Base-by-base conservation (phyloP, 2,888 invertebrate species). In the Blera fallax region DNA sequence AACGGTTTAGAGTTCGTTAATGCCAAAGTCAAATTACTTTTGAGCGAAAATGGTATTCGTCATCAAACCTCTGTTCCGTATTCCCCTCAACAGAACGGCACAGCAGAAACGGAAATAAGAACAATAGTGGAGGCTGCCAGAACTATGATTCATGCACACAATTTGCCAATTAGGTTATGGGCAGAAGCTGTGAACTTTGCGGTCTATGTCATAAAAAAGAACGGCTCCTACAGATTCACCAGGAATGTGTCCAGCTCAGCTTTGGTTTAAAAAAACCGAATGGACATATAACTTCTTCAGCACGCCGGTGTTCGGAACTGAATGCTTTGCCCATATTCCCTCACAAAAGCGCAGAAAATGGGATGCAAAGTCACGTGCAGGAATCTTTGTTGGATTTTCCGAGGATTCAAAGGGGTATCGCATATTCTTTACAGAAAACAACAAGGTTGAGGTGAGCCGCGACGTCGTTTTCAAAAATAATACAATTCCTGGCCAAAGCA, bases 331-430 rank as follows among this genome's bases (percentile, higher is more conserved):
- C 4, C 4, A 24, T 24, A 24, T 24, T 24, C 24, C 24, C 24
- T 24, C 24, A 24, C 24, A 24, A 4, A 24, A 24, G 4, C 24
- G 24, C 2, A 2, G 37, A 43, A 91, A 90, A 87, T 89, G 87
- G 87, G 90, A 91, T 85, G 54, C 89, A 2, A 92, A 91, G 77
- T 82, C 89, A n/a, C 18, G 32, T 0, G 81, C 29, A 87, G 88
- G 72, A 34, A 18, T 54, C 16, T 64, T 76, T 21, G 82, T 85
- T 0, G 92, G 91, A 5, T 91, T 92, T 70, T 87, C 88, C 74
- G 90, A 90, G 45, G 56, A 88, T 34, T 80, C 82, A 2, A 90
- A 90, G 76, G 89, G 89, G 1, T 90, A 89, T 79, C 50, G 87
- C 8, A 67, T 88, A 60, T 88, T 32, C 11, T 40, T 60, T 2